Conservation (phyloP, 2,888 invertebrate genomes). For the Caenorhabditis becei region DNA sequence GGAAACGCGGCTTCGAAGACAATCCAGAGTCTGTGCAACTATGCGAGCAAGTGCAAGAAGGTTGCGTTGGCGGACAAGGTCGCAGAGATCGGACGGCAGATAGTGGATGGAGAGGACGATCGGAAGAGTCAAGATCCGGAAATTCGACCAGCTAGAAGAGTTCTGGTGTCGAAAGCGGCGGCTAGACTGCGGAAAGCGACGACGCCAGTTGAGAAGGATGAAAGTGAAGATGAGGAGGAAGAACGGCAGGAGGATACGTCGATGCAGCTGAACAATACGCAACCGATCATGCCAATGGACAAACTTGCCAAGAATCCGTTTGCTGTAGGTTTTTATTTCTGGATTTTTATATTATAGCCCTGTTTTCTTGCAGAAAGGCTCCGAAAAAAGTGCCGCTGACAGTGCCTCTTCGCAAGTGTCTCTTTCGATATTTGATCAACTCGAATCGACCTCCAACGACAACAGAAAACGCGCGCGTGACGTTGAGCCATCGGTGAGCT, state of each 20-base stretch:
- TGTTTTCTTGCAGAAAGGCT: not conserved
- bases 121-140: slow-evolving; percentile 10
- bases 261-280: slow-evolving; percentile 12
- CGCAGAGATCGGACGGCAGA: slow-evolving; percentile 47
- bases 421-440: slow-evolving; percentile 54
- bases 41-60: slow-evolving; percentile 70
- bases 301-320: slow-evolving; percentile 46
- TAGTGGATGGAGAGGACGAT: slow-evolving; percentile 22
- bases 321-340: not conserved
- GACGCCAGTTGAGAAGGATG: not conserved
- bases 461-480: slow-evolving; percentile 32
- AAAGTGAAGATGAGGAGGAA: slow-evolving; percentile 24
- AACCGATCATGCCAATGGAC: slow-evolving; percentile 30
- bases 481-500: slow-evolving; percentile 7
- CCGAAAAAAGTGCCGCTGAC: not conserved
- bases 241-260: slow-evolving; percentile 8
- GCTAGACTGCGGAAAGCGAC: not conserved
- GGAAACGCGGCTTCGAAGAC: slow-evolving; percentile 46
- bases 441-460: slow-evolving; percentile 27
- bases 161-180: not conserved
- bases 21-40: slow-evolving; percentile 68
- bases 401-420: slow-evolving; percentile 18
- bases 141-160: slow-evolving; percentile 10
- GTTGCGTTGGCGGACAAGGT: slow-evolving; percentile 74
- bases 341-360: not conserved